Base-by-base conservation (phyloP, 2,797 vertebrate species). In the Cercopithecus petaurista region DNA sequence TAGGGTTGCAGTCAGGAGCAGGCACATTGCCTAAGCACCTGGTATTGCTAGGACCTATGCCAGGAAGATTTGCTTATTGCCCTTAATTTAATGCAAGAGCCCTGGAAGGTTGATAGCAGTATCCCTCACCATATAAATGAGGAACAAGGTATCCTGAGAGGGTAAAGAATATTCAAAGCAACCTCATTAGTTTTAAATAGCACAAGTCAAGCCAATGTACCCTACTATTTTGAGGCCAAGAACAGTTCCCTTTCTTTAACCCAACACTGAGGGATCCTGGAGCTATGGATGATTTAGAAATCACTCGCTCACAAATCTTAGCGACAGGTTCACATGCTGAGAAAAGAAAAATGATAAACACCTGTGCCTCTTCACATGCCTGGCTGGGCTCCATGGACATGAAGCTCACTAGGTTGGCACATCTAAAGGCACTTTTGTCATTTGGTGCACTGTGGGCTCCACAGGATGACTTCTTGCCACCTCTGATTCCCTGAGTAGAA, bases 41-140 rank as follows among this genome's bases (percentile, higher is more conserved):
- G 12, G 2, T 7, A 13, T 28, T 17, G 10, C 10, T 1, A 28
- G 12, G 43, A 11, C 19, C 17, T 7, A 1, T 36, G 5, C 28
- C 28, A 30, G 33, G 46, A 30, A 89, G 36, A 4, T 22, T n/a
- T 46, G 1, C 14, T 73, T 14, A 2, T 17, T 43, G 57, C 30
- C 22, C 2, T 57, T 50, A 19, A n/a, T 30, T 57, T 41, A 50
- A 36, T 24, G 22, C 39, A 59, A 77, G 30, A 88, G 61, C 61
- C 30, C 30, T 15, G 21, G 33, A 57, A 81, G 10, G 15, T n/a
- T 46, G 43, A 9, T 28, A 9, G 30, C 26, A 5, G 9, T 21
- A n/a, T 14, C 15, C 46, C 39, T 48, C 24, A 26, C 7, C n/a
- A 30, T 36, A 21, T 15, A 33, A 57, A 70, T 7, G 36, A 87